These are phyloP conservation scores for Vimba vimba DNA, from an alignment of 2,113 vertebrate genomes.

Conservation along the genomic window DNA sequence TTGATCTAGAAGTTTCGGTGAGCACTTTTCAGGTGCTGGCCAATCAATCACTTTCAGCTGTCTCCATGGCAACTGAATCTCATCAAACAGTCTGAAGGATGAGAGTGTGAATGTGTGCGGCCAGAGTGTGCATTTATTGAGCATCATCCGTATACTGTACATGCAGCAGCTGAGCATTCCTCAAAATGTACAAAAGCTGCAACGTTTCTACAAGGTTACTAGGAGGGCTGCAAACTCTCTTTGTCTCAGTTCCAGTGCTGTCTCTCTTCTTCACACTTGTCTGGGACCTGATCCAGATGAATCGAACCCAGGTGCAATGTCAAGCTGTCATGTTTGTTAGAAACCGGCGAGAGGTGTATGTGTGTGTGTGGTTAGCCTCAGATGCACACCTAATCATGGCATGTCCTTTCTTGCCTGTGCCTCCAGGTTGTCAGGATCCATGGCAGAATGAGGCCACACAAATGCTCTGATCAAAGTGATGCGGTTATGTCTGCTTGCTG, in stretches of 20 bases:
- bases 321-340: slow-evolving; percentile 52
- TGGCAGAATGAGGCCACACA: slow-evolving; percentile 57
- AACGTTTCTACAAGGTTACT: slow-evolving; percentile 5
- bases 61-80: slow-evolving; percentile 59
- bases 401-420: slow-evolving; percentile 38
- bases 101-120: slow-evolving; percentile 20
- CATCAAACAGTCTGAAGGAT: slow-evolving; percentile 39
- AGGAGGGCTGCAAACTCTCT: background rate
- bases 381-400: slow-evolving; percentile 48
- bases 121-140: slow-evolving; percentile 11
- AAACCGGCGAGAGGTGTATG: slow-evolving; percentile 37
- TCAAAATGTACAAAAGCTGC: slow-evolving; percentile 12
- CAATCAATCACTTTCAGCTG: slow-evolving; percentile 52
- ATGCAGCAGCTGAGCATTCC: background rate
- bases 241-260: background rate
- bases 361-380: slow-evolving; percentile 13
- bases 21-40: slow-evolving; percentile 44
- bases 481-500: slow-evolving; percentile 11
- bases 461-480: slow-evolving; percentile 4
- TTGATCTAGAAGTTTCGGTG: slow-evolving; percentile 48
- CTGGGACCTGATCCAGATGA: slow-evolving; percentile 53
- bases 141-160: background rate
- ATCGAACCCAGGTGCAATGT: slow-evolving; percentile 44
- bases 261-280: slow-evolving; percentile 29
- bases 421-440: slow-evolving; percentile 49